phyloP scores from a whole-genome alignment of 2,888 invertebrate species.

The Phengaris arion region DNA sequence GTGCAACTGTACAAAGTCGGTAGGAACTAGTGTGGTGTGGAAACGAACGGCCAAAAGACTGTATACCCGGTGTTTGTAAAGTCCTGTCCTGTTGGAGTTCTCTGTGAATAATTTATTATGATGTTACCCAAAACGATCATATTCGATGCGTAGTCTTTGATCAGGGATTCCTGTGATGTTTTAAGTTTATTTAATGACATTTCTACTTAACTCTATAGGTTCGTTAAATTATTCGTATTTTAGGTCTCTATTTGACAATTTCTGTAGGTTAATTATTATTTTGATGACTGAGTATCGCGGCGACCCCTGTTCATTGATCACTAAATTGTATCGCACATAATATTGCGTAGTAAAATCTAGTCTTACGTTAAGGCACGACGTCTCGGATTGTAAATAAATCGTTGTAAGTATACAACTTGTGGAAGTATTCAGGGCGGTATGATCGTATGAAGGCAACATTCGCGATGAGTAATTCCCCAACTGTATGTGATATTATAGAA shows the following conservation, averaged over 20 bases:
- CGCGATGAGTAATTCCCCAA: slow-evolving; percentile 64
- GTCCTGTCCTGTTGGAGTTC: slow-evolving; percentile 22
- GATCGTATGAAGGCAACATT: slow-evolving; percentile 45
- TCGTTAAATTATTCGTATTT: slow-evolving; percentile 19
- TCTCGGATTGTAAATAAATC: slow-evolving; percentile 72
- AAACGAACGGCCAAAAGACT: slow-evolving; percentile 29
- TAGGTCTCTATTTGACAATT: slow-evolving; percentile 16
- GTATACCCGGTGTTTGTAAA: slow-evolving; percentile 23
- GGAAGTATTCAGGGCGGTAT: slow-evolving; percentile 60
- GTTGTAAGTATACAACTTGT: slow-evolving; percentile 63
- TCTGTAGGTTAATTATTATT: slow-evolving; percentile 27
- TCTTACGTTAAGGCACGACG: slow-evolving; percentile 75
- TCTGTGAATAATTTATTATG: slow-evolving; percentile 44
- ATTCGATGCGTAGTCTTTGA: slow-evolving; percentile 35
- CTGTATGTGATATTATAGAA: slow-evolving; percentile 69
- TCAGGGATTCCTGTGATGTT: slow-evolving; percentile 38
- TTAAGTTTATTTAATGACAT: slow-evolving; percentile 28
- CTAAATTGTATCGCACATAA: slow-evolving; percentile 59
- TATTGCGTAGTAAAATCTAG: slow-evolving; percentile 76
- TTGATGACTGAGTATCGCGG: slow-evolving; percentile 35
- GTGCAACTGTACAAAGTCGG: slow-evolving; percentile 31
- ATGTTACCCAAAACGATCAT: slow-evolving; percentile 49
- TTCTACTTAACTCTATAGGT: slow-evolving; percentile 29
- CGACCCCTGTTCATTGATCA: slow-evolving; percentile 39
- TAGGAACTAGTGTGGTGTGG: slow-evolving; percentile 3